Base-by-base conservation (phyloP, 2,888 invertebrate species). In the Coleophora flavipennella region DNA sequence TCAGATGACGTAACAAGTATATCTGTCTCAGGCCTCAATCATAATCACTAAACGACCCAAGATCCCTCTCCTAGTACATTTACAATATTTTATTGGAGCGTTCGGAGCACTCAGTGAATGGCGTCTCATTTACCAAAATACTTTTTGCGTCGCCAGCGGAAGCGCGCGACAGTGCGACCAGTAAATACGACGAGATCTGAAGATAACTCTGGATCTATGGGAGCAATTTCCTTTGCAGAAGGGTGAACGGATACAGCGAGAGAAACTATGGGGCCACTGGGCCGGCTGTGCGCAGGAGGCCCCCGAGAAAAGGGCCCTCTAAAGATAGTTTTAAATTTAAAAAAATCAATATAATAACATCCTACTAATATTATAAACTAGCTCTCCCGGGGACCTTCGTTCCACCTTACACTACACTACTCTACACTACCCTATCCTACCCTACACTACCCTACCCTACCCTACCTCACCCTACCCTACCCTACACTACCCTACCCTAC, bases 161-260 rank as follows among this genome's bases (percentile, higher is more conserved):
- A 64, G 58, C 49, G 62, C 49, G 60, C 55, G 59, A 59, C 68
- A 59, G 53, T 53, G 27, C 36, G 29, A 74, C 20, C 20, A 70
- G 74, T 75, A 73, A 73, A 77, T 70, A 20, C 20, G 20, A 20
- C 3, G 20, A 73, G 73, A 77, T 77, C 63, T 60, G 43, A 38
- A 73, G 79, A 80, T 79, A 78, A 79, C 69, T 61, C 59, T 59
- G 74, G 58, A 78, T 76, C 72, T 78, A 78, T 74, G 69, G 73
- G 56, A 55, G 70, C 78, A 75, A 80, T 80, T 78, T 77, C 76
- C 77, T 67, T 53, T 48, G 49, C 53, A 53, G 57, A 69, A 69
- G 73, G 72, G 70, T 61, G 69, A 75, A 68, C 68, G 71, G 72
- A 67, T 70, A 61, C 64, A 57, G 55, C 56, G 63, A 62, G 60